Base-by-base conservation (phyloP, 2,113 vertebrate species). In the Paradisaea rubra region DNA sequence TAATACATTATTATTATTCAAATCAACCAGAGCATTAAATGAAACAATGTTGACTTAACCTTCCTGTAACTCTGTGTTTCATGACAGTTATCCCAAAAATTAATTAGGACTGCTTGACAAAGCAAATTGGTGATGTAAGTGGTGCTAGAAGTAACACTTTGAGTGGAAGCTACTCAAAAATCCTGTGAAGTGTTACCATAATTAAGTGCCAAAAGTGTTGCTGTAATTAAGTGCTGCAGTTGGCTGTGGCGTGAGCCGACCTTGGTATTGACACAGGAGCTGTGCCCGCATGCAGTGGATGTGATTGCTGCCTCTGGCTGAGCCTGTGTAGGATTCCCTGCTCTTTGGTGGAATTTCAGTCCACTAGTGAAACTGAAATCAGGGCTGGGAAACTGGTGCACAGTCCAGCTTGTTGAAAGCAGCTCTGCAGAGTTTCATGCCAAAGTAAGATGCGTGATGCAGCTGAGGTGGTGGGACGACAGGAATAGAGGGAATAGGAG, bases 151-250 rank as follows among this genome's bases (percentile, higher is more conserved):
- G 42, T 95, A 70, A 81, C 79, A 52, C 91, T 86, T 76, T n/a
- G 24, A 81, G 68, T 94, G 84, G 89, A 94, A 96, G 81, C 49
- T 61, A 69, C 83, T 94, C 77, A 93, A 88, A 95, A 93, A 60
- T 57, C 49, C 74, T 4, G 1, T 71, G 63, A 91, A 93, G 68
- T 47, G 44, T 80, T 95, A 42, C 71, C 2, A 0, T 83, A 70
- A 86, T 91, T 66, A 73, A 59, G 54, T 73, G 63, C 74, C 78
- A 53, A 11, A 83, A 88, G 59, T 15, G 60, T 77, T 96, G 33
- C 59, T 4, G 2, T 81, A 74, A 86, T 95, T 82, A 66, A 80
- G 54, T 88, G 71, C 54, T 84, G 49, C 44, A 94, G 27, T 68
- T 24, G 15, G 33, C 71, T 63, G 33, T 64, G 63, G 41, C 3